A percentile compares a stretch with the other conserved stretches of the same genome.
These are phyloP conservation scores for Gavia stellata DNA, from an alignment of 2,113 vertebrate species.

Conservation along the genomic window DNA sequence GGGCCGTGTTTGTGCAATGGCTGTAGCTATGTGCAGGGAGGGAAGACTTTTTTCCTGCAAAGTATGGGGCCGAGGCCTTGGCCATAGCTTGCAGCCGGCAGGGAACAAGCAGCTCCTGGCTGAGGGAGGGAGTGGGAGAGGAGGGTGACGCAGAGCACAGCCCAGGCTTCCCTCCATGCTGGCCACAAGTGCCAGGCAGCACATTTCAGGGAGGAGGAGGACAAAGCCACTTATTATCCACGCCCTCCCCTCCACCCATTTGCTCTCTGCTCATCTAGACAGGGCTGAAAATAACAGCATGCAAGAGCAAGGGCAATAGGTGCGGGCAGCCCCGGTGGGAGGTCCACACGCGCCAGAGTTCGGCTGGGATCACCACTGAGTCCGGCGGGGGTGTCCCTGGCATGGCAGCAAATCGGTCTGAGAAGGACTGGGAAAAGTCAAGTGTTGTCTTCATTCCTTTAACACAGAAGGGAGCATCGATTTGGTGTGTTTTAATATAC, in stretches of 20 bases:
- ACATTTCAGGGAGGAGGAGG: neutral
- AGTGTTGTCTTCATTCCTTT: neutral
- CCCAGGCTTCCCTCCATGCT: neutral
- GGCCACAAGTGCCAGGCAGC: neutral
- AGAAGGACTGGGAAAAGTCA: neutral
- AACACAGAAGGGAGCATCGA: neutral
- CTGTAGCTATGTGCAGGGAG: accelerated
- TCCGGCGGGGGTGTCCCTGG: neutral
- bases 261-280: neutral
- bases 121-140: neutral
- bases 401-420: neutral
- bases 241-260: neutral
- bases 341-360: accelerated
- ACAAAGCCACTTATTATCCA: neutral
- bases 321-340: neutral
- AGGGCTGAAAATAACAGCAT: neutral
- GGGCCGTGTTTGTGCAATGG: neutral
- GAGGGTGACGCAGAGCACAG: neutral
- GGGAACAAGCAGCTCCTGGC: accelerated
- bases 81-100: neutral
- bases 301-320: neutral
- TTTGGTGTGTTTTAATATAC: neutral
- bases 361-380: neutral
- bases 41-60: neutral
- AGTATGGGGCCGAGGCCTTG: neutral